These are phyloP conservation scores for Rhynchomys soricoides DNA, from an alignment of 2,113 vertebrate genomes.

Conservation along the genomic window DNA sequence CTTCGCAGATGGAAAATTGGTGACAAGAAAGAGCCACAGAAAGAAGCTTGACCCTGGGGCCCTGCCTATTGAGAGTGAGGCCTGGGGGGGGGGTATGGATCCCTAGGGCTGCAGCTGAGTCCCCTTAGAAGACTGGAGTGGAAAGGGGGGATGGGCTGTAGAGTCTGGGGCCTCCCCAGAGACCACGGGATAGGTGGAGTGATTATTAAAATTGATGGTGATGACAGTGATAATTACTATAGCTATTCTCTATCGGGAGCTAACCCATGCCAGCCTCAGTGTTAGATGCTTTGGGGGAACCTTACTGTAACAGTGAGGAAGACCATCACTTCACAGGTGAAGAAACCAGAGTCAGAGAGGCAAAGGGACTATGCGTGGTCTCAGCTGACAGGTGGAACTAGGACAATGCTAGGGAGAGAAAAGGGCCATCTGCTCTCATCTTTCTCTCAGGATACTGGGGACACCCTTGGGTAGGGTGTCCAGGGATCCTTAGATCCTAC, in stretches of 20 bases:
- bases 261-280: not conserved
- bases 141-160: not conserved
- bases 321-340: not conserved
- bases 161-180: conserved; percentile 7
- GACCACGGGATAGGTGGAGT: not conserved
- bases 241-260: not conserved
- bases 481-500: not conserved
- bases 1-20: conserved; percentile 85
- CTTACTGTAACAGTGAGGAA: not conserved
- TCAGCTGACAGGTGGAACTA: not conserved
- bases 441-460: not conserved
- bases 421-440: too few relatives aligned
- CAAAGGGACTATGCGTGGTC: not conserved
- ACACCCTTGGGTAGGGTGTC: too few relatives aligned
- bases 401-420: not conserved
- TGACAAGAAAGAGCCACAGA: conserved; percentile 86
- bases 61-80: conserved; percentile 78
- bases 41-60: conserved; percentile 84
- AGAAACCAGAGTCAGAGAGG: not conserved
- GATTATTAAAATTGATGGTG: not conserved
- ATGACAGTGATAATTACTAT: not conserved
- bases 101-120: conserved; percentile 66
- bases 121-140: not conserved
- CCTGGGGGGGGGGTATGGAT: not conserved
- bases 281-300: not conserved